Evolutionary conservation across 2,797 vertebrate species (phyloP).

Genomic region (Miichthys miiuy): DNA sequence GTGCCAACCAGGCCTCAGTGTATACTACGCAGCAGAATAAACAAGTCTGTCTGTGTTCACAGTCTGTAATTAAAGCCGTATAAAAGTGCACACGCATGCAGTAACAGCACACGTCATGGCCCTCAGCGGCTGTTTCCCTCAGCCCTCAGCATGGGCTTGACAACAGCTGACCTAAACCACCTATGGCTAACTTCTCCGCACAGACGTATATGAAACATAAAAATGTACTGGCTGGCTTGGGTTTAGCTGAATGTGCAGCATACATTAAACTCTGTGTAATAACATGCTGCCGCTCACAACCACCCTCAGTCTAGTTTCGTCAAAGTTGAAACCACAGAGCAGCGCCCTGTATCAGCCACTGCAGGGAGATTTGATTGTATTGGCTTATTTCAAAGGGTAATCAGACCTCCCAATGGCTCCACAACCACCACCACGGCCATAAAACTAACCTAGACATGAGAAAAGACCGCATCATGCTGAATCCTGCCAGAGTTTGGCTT

Average conservation of each 20-base stretch:
- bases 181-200: conserved; percentile 45
- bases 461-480: conserved; percentile 52
- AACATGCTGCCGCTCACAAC: conserved; percentile 33
- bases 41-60: conserved; percentile 80
- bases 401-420: conserved; percentile 59
- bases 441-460: conserved; percentile 65
- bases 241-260: conserved; percentile 21
- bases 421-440: conserved; percentile 49
- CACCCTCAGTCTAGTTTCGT: conserved; percentile 30
- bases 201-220: conserved; percentile 57
- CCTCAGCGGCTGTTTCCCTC: conserved; percentile 60
- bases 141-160: conserved; percentile 66
- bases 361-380: conserved; percentile 53
- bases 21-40: conserved; percentile 80
- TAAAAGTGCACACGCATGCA: conserved; percentile 83
- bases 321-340: conserved; percentile 38
- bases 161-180: conserved; percentile 73
- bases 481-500: conserved; percentile 46
- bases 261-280: conserved; percentile 56
- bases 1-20: conserved; percentile 77
- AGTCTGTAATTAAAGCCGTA: conserved; percentile 83
- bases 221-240: conserved; percentile 26
- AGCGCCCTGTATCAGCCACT: conserved; percentile 25
- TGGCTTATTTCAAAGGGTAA: conserved; percentile 53
- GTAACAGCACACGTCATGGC: conserved; percentile 75